phyloP scores from a whole-genome alignment of 2,113 vertebrate genomes.

The Antennarius striatus region DNA sequence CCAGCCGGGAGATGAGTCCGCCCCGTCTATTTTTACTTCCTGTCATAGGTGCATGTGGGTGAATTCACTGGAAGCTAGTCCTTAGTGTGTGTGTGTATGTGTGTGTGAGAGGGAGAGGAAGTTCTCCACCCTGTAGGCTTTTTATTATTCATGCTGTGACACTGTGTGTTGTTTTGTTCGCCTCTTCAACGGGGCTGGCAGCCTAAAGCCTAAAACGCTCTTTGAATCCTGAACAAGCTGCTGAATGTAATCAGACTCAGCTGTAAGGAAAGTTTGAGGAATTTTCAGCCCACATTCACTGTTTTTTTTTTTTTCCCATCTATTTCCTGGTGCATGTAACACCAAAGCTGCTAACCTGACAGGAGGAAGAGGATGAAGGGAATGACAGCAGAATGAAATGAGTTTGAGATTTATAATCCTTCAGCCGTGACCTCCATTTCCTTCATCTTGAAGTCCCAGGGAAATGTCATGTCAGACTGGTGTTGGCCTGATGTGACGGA shows the following conservation, averaged over 20 bases:
- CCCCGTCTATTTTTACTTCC: constrained; percentile 1
- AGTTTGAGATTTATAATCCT: constrained; percentile 62
- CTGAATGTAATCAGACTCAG: constrained; percentile 56
- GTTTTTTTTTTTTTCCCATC: constrained; percentile 11
- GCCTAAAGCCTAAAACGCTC: constrained; percentile 48
- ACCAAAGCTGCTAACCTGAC: constrained; percentile 31
- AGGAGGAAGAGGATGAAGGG: constrained; percentile 17
- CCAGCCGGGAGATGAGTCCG: constrained; percentile 8
- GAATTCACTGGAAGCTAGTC: constrained; percentile 33
- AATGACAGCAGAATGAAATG: constrained; percentile 46
- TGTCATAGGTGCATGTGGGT: constrained; percentile 7
- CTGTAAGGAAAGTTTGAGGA: constrained; percentile 36
- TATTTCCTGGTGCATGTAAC: constrained; percentile 14
- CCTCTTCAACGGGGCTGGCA: constrained; percentile 44
- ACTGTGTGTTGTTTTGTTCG: constrained; percentile 62
- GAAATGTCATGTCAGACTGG: constrained; percentile 73
- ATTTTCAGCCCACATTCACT: constrained; percentile 27
- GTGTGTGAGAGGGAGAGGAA: background rate
- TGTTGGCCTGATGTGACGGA: constrained; percentile 52
- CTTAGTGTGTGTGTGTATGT: background rate
- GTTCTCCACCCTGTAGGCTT: constrained; percentile 42
- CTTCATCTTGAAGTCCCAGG: constrained; percentile 47
- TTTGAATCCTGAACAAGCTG: constrained; percentile 46
- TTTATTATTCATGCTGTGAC: constrained; percentile 67
- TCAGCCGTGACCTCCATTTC: constrained; percentile 52